These are phyloP conservation scores for Gasteruption jaculator DNA, from an alignment of 2,888 invertebrate genomes.

Conservation along the genomic window DNA sequence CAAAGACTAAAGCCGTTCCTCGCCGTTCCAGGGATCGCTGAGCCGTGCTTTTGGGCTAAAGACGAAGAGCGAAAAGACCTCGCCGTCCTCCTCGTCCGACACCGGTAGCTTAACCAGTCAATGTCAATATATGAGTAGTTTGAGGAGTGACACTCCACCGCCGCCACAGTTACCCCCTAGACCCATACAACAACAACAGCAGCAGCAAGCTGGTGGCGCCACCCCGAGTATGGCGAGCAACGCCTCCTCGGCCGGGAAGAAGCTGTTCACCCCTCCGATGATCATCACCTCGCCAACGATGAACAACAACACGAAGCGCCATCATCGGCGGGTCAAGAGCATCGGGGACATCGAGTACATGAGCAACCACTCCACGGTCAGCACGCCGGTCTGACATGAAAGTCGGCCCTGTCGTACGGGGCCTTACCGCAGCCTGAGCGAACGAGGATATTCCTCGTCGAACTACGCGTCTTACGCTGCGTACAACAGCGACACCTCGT, in stretches of 20 bases:
- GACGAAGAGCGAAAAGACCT: constrained; percentile 62
- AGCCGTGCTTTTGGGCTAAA: constrained; percentile 66
- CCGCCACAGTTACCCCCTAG: constrained; percentile 53
- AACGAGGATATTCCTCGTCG: constrained; percentile 47
- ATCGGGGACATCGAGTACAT: constrained; percentile 68
- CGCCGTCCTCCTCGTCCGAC: constrained; percentile 64
- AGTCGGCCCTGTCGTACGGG: constrained; percentile 47
- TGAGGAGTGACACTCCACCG: constrained; percentile 57
- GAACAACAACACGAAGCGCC: constrained; percentile 55
- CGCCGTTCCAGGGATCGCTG: constrained; percentile 63
- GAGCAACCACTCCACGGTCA: constrained; percentile 43
- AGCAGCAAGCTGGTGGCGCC: too few species aligned
- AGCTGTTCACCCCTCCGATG: too few species aligned
- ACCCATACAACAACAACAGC: constrained; percentile 28
- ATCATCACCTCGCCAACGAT: constrained; percentile 21
- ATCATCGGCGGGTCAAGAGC: constrained; percentile 67
- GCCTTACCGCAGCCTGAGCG: constrained; percentile 49
- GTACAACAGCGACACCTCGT: constrained; percentile 40
- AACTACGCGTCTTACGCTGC: constrained; percentile 46
- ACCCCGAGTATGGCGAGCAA: constrained; percentile 6
- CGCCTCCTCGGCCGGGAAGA: constrained; percentile 23
- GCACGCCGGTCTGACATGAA: constrained; percentile 50
- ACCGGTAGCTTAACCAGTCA: constrained; percentile 58
- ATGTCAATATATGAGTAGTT: constrained; percentile 57
- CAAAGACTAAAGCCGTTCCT: background rate